These are phyloP conservation scores for Eristalinus sepulchralis DNA, from an alignment of 2,888 invertebrate species.

Conservation along the genomic window DNA sequence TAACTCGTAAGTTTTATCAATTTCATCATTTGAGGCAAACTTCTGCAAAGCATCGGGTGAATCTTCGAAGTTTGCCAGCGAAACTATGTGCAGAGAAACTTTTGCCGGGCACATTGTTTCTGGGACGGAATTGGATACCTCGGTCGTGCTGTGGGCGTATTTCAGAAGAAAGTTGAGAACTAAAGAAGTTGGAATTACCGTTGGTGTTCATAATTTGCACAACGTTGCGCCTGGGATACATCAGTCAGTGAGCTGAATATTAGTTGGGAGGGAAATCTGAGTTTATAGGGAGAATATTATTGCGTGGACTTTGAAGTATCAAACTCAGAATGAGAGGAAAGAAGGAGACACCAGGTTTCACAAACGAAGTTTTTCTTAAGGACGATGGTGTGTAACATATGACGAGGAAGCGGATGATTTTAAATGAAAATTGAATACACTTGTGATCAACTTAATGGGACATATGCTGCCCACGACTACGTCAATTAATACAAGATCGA, in stretches of 20 bases:
- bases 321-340: too few relatives aligned
- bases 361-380: too few relatives aligned
- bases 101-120: not conserved
- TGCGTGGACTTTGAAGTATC: not conserved
- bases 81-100: not conserved
- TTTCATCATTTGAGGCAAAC: conserved; percentile 1
- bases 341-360: too few relatives aligned
- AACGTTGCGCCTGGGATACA: not conserved
- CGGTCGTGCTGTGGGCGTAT: not conserved
- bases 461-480: too few relatives aligned
- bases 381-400: too few relatives aligned
- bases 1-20: not conserved
- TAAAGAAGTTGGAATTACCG: conserved; percentile 2
- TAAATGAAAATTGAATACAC: too few relatives aligned
- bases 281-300: not conserved
- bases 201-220: not conserved
- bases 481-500: too few relatives aligned
- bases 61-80: not conserved
- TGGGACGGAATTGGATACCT: not conserved
- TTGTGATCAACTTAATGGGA: too few relatives aligned
- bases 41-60: not conserved
- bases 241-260: not conserved
- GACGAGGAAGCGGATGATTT: too few relatives aligned
- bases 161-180: not conserved
- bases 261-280: not conserved